Base-by-base conservation (phyloP, 2,888 invertebrate genomes). In the Antheraea assamensis region DNA sequence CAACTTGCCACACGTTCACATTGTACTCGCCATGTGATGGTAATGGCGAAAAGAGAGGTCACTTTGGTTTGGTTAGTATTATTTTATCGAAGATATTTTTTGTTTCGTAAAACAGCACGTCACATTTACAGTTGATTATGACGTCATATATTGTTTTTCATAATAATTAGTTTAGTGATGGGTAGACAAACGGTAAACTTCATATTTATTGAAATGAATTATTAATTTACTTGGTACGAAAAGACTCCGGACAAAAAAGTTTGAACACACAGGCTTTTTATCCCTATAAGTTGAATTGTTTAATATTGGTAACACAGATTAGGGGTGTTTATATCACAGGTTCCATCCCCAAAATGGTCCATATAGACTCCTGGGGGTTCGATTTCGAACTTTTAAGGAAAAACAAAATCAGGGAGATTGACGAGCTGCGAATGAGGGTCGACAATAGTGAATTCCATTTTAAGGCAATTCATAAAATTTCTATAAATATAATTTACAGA, bases 1-100 rank as follows among this genome's bases (percentile, higher is more conserved):
- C 42, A 58, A 73, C 73, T 73, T 73, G 73, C 73, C 73, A 73
- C 73, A 73, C 73, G 73, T 73, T 73, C 73, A 73, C 73, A 73
- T 73, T 52, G 70, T 70, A 70, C 70, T 73, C 70, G 73, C 73
- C 73, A 70, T 73, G 73, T 73, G 70, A 70, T 73, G 49, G 35
- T 72, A 73, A 70, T 73, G 73, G 73, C 73, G 49, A 58, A 70
- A 73, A 73, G 70, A 70, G 73, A 58, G 73, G 70, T 68, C 68
- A 68, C 21, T 35, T 35, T n/a, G 19, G 21, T 68, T 66, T 31
- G 21, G 66, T 19, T 35, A 30, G n/a, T 21, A 66, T 66, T 35
- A 35, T 31, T 68, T 68, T 68, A 68, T 68, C 68, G 68, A 35
- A 68, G 13, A 35, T 68, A 30, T 64, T 68, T 10, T 68, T 68